Conservation (phyloP, 2,797 vertebrate genomes). For the Setipinna tenuifilis region DNA sequence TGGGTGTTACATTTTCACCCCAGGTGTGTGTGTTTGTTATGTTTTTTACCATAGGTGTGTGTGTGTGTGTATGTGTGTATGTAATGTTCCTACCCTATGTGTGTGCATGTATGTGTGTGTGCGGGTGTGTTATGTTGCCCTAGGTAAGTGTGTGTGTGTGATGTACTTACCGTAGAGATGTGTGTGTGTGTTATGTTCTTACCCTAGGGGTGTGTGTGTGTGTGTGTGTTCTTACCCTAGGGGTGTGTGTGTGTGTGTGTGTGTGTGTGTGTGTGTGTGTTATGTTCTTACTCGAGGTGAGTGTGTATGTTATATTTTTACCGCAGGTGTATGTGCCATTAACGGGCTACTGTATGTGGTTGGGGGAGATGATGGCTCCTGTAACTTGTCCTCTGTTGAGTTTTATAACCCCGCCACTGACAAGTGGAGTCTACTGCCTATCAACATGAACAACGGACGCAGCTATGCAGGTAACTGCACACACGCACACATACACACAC, state of each 20-base stretch:
- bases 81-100: neutral
- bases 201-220: too few relatives aligned
- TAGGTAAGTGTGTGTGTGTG: neutral
- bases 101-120: neutral
- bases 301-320: neutral
- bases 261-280: neutral
- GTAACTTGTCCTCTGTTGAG: constrained; percentile 93
- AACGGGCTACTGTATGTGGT: constrained; percentile 94
- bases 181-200: neutral
- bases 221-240: neutral
- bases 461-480: constrained; percentile 86
- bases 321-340: constrained; percentile 89
- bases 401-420: constrained; percentile 90
- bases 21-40: too few relatives aligned
- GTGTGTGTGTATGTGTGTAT: neutral
- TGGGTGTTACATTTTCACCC: neutral
- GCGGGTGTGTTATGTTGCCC: neutral
- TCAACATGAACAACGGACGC: constrained; percentile 95
- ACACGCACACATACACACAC: neutral
- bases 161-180: neutral
- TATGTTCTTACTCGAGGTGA: too few relatives aligned
- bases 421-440: constrained; percentile 93
- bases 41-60: neutral
- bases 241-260: neutral
- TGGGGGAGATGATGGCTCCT: constrained; percentile 95